A percentile compares a stretch with the other conserved stretches of the same genome.
Conservation (phyloP, 2,888 invertebrate species). For the Hybos culiciformis region DNA sequence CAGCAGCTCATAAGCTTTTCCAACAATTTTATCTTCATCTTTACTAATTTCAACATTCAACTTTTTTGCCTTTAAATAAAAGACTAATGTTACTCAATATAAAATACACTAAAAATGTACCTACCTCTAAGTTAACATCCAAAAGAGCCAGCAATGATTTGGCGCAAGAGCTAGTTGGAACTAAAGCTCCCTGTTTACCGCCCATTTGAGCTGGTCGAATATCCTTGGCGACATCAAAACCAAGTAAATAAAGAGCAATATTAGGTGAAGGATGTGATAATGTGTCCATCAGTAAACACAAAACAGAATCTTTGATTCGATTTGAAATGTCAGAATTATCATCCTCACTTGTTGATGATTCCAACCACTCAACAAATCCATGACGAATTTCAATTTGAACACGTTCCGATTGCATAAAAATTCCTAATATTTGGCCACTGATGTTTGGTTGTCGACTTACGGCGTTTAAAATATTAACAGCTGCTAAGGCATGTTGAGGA, state of each 20-base stretch:
- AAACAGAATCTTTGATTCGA: slow-evolving; percentile 48
- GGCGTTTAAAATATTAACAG: slow-evolving; percentile 55
- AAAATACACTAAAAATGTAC: background rate
- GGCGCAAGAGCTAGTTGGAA: slow-evolving; percentile 59
- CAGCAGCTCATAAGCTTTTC: slow-evolving; percentile 64
- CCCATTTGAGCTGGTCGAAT: slow-evolving; percentile 61
- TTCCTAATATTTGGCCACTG: slow-evolving; percentile 56
- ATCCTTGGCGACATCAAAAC: slow-evolving; percentile 68
- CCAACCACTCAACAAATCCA: slow-evolving; percentile 80
- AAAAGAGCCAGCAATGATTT: slow-evolving; percentile 63
- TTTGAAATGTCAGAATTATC: slow-evolving; percentile 21
- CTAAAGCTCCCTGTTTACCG: slow-evolving; percentile 62
- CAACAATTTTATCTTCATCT: slow-evolving; percentile 41
- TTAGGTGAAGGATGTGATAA: slow-evolving; percentile 69
- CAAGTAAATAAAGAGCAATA: slow-evolving; percentile 75
- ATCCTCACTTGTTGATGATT: slow-evolving; percentile 36
- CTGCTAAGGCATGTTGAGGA: slow-evolving; percentile 51
- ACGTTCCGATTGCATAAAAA: slow-evolving; percentile 51
- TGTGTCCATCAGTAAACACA: slow-evolving; percentile 62
- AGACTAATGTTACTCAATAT: background rate
- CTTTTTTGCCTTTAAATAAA: slow-evolving; percentile 19
- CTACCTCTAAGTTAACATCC: slow-evolving; percentile 46
- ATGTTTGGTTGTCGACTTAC: slow-evolving; percentile 51
- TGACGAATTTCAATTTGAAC: slow-evolving; percentile 49
- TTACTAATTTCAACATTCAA: slow-evolving; percentile 15